Evolutionary conservation across 2,113 vertebrate genomes (phyloP).

Genomic region (Brachypodius melanocephalos): DNA sequence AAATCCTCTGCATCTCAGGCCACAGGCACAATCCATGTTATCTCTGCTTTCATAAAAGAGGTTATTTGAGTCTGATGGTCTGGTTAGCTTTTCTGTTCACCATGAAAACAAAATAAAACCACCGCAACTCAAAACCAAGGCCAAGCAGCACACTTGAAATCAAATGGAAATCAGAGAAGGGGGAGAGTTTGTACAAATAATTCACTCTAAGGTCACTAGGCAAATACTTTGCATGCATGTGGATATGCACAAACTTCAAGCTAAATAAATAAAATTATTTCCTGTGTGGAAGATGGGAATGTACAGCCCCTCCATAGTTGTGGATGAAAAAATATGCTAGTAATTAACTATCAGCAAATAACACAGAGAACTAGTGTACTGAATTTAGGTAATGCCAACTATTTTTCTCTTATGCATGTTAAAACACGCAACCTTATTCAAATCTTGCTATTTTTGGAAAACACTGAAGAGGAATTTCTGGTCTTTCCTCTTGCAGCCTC

Average conservation of each 20-base stretch:
- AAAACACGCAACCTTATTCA: not conserved
- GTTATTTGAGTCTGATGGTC: not conserved
- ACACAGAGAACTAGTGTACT: not conserved
- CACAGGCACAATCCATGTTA: not conserved
- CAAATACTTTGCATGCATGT: not conserved
- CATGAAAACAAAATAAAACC: not conserved
- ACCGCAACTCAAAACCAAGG: not conserved
- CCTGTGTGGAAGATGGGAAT: not conserved
- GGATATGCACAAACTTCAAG: not conserved
- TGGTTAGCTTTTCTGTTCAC: not conserved
- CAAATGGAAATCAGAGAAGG: not conserved
- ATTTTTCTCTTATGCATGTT: not conserved
- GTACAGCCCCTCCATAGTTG: not conserved
- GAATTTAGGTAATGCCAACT: not conserved
- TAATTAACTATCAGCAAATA: not conserved
- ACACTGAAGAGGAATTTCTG: conserved; percentile 45
- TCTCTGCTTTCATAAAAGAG: not conserved
- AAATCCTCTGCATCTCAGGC: conserved; percentile 48
- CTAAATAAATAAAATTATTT: not conserved
- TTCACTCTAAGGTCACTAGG: not conserved
- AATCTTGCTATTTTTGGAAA: conserved; percentile 54
- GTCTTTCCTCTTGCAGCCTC: conserved; percentile 41
- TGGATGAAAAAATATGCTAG: not conserved
- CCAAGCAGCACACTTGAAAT: not conserved
- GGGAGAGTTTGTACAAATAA: not conserved